Conservation (phyloP, 2,797 vertebrate species). For the Tokudaia tokunoshimensis region DNA sequence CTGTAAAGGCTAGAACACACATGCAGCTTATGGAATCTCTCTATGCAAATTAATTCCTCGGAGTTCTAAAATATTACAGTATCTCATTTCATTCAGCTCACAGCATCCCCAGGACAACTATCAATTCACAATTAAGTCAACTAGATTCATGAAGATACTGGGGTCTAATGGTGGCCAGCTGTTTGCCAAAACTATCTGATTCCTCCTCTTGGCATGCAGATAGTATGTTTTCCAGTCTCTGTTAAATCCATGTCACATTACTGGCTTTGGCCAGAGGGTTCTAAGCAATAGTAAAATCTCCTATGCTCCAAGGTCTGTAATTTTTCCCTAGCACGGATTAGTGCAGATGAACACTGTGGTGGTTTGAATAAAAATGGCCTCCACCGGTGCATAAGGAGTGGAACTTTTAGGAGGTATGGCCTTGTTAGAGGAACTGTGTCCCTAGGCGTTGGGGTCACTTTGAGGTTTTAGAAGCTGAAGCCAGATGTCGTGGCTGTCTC, state of each 20-base stretch:
- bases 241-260: neutral
- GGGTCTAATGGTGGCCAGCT: neutral
- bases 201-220: neutral
- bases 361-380: neutral
- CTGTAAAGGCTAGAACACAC: slow-evolving; percentile 35
- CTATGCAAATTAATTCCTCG: neutral
- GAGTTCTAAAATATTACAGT: neutral
- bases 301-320: neutral
- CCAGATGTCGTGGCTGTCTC: neutral
- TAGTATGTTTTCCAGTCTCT: neutral
- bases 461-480: neutral
- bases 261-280: neutral
- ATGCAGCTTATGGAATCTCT: neutral
- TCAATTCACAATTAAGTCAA: slow-evolving; percentile 19
- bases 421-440: neutral
- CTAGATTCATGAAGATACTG: neutral
- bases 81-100: neutral
- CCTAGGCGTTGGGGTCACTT: neutral
- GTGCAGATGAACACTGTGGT: neutral
- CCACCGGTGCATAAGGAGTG: neutral
- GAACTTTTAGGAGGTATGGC: neutral
- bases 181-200: slow-evolving; percentile 23
- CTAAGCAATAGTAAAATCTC: neutral
- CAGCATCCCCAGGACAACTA: neutral
- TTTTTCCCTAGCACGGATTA: neutral